Evolutionary conservation across 2,113 vertebrate genomes (phyloP).

Genomic region (Loxodonta africana): DNA sequence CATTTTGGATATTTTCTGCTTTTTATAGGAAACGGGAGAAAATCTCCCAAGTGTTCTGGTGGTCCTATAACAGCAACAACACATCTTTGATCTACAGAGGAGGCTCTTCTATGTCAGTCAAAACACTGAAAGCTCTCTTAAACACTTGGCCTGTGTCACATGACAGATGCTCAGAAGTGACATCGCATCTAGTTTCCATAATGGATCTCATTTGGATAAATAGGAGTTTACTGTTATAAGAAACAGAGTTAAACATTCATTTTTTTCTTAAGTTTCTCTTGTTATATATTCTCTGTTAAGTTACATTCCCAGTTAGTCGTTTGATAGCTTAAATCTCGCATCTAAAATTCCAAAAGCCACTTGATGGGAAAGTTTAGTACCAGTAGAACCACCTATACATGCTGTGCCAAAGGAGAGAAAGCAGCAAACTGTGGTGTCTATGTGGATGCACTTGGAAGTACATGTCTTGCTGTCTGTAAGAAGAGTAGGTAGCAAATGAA

Average conservation of each 20-base stretch:
- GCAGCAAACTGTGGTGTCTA: not conserved
- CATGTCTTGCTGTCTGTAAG: not conserved
- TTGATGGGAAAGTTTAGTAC: not conserved
- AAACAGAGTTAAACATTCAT: not conserved
- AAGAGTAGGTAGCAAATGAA: not conserved
- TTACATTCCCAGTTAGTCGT: slow-evolving; percentile 7
- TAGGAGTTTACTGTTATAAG: slow-evolving; percentile 28
- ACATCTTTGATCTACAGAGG: not conserved
- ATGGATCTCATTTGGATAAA: slow-evolving; percentile 36
- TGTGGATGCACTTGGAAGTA: not conserved
- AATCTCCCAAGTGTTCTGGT: not conserved
- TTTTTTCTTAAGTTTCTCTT: slow-evolving; percentile 54
- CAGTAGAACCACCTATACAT: not conserved
- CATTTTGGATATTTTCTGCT: not conserved
- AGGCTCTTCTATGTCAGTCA: slow-evolving; percentile 7
- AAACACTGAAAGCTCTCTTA: slow-evolving; percentile 1
- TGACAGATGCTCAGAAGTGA: not conserved
- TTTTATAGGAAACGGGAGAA: not conserved
- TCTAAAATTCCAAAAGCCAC: slow-evolving; percentile 40
- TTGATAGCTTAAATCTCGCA: not conserved
- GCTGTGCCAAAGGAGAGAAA: not conserved
- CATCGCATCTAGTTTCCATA: not conserved
- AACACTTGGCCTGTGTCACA: not conserved
- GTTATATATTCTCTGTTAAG: slow-evolving; percentile 26
- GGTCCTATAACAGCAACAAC: not conserved